Conservation (phyloP, 2,113 vertebrate genomes). For the Xiphophorus maculatus region DNA sequence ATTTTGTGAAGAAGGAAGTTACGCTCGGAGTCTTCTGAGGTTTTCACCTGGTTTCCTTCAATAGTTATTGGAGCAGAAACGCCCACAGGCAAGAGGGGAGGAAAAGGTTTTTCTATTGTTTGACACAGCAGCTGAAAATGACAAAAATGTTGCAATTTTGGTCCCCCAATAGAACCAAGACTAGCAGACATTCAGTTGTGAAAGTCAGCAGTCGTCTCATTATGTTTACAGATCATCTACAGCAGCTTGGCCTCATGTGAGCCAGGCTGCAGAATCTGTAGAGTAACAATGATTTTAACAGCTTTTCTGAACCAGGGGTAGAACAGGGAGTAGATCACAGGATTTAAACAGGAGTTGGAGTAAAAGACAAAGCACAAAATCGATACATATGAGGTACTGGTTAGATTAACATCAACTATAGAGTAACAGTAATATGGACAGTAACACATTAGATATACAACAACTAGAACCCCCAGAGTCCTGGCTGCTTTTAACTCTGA, state of each 20-base stretch:
- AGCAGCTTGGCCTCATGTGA: conserved; percentile 15
- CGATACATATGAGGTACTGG: too few species aligned
- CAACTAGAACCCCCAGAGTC: conserved; percentile 24
- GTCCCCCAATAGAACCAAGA: too few species aligned
- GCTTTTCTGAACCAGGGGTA: conserved; percentile 58
- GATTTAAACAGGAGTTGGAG: conserved; percentile 44
- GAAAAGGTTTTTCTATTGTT: too few species aligned
- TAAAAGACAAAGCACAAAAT: neutral
- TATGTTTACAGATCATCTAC: neutral
- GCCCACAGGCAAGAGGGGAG: too few species aligned
- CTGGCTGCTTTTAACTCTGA: conserved; percentile 48
- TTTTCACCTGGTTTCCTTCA: too few species aligned
- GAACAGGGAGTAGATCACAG: conserved; percentile 14
- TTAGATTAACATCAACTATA: rapidly evolving
- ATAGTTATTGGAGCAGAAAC: too few species aligned
- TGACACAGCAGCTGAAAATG: too few species aligned
- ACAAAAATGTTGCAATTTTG: too few species aligned
- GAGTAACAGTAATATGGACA: neutral
- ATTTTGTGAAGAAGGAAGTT: too few species aligned
- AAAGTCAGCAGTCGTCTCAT: too few species aligned
- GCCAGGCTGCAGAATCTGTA: conserved; percentile 19
- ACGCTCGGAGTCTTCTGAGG: too few species aligned
- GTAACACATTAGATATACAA: conserved; percentile 25
- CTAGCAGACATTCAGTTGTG: too few species aligned
- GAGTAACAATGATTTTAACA: conserved; percentile 49